Evolutionary conservation across 2,888 invertebrate genomes (phyloP).

Genomic region (Agrotis clavis): DNA sequence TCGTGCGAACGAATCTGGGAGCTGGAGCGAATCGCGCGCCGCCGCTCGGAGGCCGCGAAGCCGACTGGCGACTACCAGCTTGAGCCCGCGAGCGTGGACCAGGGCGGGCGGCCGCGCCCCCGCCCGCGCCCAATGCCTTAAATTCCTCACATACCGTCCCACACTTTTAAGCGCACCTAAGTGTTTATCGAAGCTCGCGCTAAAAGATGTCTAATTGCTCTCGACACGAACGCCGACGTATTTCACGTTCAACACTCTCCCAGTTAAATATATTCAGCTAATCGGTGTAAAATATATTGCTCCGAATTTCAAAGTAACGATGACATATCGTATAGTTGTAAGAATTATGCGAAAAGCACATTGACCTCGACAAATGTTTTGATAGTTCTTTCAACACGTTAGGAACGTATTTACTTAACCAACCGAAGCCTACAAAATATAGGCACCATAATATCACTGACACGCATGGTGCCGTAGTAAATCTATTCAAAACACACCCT

Average conservation of each 20-base stretch:
- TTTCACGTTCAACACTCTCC: conserved; percentile 48
- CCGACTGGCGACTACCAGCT: conserved; percentile 62
- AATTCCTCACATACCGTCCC: conserved; percentile 78
- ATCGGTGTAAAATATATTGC: conserved; percentile 30
- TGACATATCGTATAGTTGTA: conserved; percentile 22
- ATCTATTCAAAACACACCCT: background rate
- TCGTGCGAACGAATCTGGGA: conserved; percentile 49
- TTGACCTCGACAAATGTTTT: conserved; percentile 28
- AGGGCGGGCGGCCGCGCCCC: conserved; percentile 84
- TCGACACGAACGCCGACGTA: conserved; percentile 63
- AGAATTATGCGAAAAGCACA: conserved; percentile 26
- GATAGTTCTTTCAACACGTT: conserved; percentile 14
- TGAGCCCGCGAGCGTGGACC: conserved; percentile 64
- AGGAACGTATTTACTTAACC: background rate
- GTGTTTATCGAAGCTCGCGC: conserved; percentile 75
- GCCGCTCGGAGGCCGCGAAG: conserved; percentile 68
- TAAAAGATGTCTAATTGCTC: conserved; percentile 72
- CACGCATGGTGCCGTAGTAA: background rate
- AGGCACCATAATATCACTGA: background rate
- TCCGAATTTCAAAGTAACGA: conserved; percentile 30
- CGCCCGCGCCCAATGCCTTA: conserved; percentile 79
- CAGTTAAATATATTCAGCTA: conserved; percentile 32
- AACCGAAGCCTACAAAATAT: background rate
- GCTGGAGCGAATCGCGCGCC: conserved; percentile 64
- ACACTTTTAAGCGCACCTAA: conserved; percentile 76